These are phyloP conservation scores for Rhagium mordax DNA, from an alignment of 2,888 invertebrate genomes.

Conservation along the genomic window DNA sequence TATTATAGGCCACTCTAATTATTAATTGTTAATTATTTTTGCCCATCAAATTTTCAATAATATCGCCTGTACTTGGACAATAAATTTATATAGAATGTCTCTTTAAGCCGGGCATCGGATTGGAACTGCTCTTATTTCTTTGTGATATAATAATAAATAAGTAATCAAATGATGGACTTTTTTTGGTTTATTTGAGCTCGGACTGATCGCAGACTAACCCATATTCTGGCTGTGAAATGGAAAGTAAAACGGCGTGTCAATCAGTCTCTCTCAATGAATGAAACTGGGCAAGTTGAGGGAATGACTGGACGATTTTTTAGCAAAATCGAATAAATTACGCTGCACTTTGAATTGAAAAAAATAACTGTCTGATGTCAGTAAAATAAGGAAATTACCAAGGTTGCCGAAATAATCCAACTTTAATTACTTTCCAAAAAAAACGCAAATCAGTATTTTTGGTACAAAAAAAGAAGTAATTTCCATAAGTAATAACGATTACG, in stretches of 20 bases:
- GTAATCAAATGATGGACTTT: background rate
- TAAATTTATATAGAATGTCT: too few species aligned
- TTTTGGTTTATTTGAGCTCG: background rate
- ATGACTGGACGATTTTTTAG: background rate
- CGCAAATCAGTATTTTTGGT: background rate
- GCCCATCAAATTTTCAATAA: too few species aligned
- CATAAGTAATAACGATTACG: background rate
- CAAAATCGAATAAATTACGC: background rate
- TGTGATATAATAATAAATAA: too few species aligned
- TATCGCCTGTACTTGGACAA: too few species aligned
- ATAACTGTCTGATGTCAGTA: constrained; percentile 10
- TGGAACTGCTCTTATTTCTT: too few species aligned
- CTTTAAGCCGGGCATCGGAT: too few species aligned
- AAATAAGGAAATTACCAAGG: constrained; percentile 30
- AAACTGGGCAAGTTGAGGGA: background rate
- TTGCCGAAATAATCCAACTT: constrained; percentile 13
- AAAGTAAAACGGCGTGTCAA: background rate
- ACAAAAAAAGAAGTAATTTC: constrained; percentile 4
- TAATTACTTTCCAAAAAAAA: constrained; percentile 25
- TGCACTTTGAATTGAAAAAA: background rate
- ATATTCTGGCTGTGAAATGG: background rate
- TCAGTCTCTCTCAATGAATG: background rate
- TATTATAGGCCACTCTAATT: too few species aligned
- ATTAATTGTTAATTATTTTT: too few species aligned
- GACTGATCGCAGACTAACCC: background rate